Conservation (phyloP, 2,888 invertebrate species). For the Polyploca ridens region DNA sequence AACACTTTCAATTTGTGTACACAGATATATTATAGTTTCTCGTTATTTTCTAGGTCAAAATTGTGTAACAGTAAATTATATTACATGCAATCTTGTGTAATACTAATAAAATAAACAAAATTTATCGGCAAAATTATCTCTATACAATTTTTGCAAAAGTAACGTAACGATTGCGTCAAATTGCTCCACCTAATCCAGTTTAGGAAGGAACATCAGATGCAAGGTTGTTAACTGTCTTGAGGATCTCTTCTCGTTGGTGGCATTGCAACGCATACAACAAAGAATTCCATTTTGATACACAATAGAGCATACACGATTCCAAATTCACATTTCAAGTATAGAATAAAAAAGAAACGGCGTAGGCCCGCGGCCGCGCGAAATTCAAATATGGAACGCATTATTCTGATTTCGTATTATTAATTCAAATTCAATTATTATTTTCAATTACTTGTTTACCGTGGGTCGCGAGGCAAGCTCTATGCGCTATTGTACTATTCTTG, state of each 20-base stretch:
- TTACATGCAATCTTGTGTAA: constrained; percentile 53
- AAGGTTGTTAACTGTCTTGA: not conserved
- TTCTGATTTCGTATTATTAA: constrained; percentile 77
- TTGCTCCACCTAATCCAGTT: constrained; percentile 24
- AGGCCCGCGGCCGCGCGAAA: constrained; percentile 51
- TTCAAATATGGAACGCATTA: constrained; percentile 76
- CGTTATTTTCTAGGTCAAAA: constrained; percentile 31
- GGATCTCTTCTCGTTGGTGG: constrained; percentile 10
- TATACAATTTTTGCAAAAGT: constrained; percentile 61
- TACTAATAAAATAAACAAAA: constrained; percentile 45
- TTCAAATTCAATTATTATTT: constrained; percentile 80
- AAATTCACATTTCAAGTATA: constrained; percentile 70
- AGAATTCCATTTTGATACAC: constrained; percentile 77
- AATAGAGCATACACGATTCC: constrained; percentile 81
- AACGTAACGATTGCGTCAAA: constrained; percentile 43
- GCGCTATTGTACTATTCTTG: constrained; percentile 64
- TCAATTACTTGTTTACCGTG: constrained; percentile 63
- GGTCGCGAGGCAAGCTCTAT: constrained; percentile 54
- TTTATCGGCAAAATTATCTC: constrained; percentile 49
- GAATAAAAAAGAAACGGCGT: constrained; percentile 66
- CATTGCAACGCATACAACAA: constrained; percentile 59
- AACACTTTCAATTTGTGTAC: constrained; percentile 13
- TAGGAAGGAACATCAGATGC: not conserved
- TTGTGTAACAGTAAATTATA: constrained; percentile 36
- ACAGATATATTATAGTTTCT: constrained; percentile 12